Evolutionary conservation across 1,140 invertebrate species (phyloP), one percentile per base, ranked within the genome.

Genomic region (Patella vulgata): DNA sequence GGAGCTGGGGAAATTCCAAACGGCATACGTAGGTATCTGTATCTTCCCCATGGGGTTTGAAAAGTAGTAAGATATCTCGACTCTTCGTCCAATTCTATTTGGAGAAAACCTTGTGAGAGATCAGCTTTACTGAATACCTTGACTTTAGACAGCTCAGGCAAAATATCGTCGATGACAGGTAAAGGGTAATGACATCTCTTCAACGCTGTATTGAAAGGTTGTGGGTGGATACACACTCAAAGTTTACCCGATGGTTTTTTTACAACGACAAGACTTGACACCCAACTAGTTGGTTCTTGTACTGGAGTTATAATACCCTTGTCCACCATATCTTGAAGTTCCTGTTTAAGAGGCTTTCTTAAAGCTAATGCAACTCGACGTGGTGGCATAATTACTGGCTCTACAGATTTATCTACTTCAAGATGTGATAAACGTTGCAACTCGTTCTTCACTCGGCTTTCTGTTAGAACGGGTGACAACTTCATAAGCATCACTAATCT

Each of bases 141-240:
- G 3, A 62, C 70, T 19, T 63, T 54, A 6, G 30, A 40, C 17
- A 75, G 42, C 31, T 63, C 33, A 14, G 55, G 70, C 17, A 75
- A 42, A 0, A 70, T 30, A 54, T 73, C 73, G 30, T 71, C 71
- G 3, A 74, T 31, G 14, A 58, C 61, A 17, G 63, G 70, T 9
- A 77, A n/a, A 27, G 31, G 59, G 47, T 63, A 73, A 36, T 70
- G 51, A 44, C 70, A 59, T 43, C 64, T 36, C 39, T 36, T 36
- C 12, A 74, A 30, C 21, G 62, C 71, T 51, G 65, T 64, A 33
- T 77, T 77, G 1, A 72, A 61, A 14, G 60, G 33, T 28, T 67
- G 56, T n/a, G 68, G 73, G 55, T 73, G 73, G 4, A 74, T 30
- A 36, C 75, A 77, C 1, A 75, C 43, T 6, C 69, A 19, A 9